Evolutionary conservation across 2,888 invertebrate genomes (phyloP), one percentile per base, ranked within the genome.

Genomic region (Pseudolycoriella hygida): DNA sequence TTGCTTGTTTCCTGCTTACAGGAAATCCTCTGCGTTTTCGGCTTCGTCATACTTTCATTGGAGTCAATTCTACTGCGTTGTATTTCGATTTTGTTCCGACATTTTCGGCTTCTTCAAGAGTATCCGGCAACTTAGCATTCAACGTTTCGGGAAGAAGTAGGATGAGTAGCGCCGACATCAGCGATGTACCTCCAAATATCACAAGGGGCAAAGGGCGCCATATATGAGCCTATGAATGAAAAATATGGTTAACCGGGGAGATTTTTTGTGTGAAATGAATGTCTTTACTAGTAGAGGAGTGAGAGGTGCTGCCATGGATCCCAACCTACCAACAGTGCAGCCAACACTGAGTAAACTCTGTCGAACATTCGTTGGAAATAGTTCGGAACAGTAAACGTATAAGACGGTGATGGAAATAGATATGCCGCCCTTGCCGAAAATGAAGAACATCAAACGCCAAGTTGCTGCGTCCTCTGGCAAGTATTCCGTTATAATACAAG

Each of bases 241-340:
- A 25, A 25, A 25, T 4, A 25, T 4, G 25, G n/a, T n/a, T n/a
- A n/a, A n/a, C n/a, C n/a, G n/a, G n/a, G n/a, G n/a, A n/a, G n/a
- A n/a, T n/a, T 8, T 8, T 4, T 6, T 25, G 25, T 6, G 8
- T 25, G 25, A 25, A 25, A 25, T 14, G 3, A 8, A 31, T 30
- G 10, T 40, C 31, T 4, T 49, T 52, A 60, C 60, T 53, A 80
- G 59, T 31, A 80, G 61, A 14, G 76, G 76, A 11, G 79, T 76
- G 60, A 79, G 80, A 32, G 81, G 80, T 20, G 81, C 79, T 45
- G 78, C 59, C 57, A 79, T 73, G 14, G 78, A 76, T 12, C 81
- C 81, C 47, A 79, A 52, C 12, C 80, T 68, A 39, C 80, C 81
- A 51, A 77, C 69, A 67, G 79, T 77, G 42, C 79, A 78, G 60